Base-by-base conservation (phyloP, 92 coral and sea anemone species). In the Palythoa caribaeorum region DNA sequence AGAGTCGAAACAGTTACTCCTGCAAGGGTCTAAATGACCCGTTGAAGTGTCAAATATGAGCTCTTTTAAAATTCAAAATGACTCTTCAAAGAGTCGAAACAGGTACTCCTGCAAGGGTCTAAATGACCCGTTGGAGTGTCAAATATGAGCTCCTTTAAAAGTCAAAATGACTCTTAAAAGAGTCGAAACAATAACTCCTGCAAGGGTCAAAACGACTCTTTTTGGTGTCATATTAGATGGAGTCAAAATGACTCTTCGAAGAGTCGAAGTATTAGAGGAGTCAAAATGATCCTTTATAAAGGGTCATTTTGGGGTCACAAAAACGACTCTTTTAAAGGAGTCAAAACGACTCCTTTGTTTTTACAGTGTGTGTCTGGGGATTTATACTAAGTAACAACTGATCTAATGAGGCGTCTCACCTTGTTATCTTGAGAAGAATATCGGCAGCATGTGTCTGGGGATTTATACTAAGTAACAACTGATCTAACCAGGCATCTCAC, bases 381-480 rank as follows among this genome's bases (percentile, higher is more conserved):
- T 94, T 93, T 19, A 96, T 90, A 66, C 96, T 92, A 71, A 95
- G 92, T 38, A 96, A 84, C 73, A 96, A 72, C 83, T 95, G 98
- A 50, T 96, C 96, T 40, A 5, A 40, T 2, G 74, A 21, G 39
- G 35, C 71, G 28, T 13, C 72, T 16, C 78, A 96, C 99, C 92
- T 93, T 78, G 96, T 93, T 65, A 96, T 93, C 86, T 96, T 95
- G 52, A 95, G 89, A 28, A 96, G 92, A 87, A 90, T 93, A 79
- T 96, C 99, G 4, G 96, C 89, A 20, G 93, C 52, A n/a, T 79
- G 90, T 12, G 94, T 86, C 86, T 92, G 95, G 35, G 96, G 94
- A 76, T 94, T 93, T 19, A 96, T 90, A 66, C 96, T 92, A 71
- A 95, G 92, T 38, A 96, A 84, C 73, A 96, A 72, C 83, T 95